Base-by-base conservation (phyloP, 2,113 vertebrate genomes). In the Lycocorax pyrrhopterus region DNA sequence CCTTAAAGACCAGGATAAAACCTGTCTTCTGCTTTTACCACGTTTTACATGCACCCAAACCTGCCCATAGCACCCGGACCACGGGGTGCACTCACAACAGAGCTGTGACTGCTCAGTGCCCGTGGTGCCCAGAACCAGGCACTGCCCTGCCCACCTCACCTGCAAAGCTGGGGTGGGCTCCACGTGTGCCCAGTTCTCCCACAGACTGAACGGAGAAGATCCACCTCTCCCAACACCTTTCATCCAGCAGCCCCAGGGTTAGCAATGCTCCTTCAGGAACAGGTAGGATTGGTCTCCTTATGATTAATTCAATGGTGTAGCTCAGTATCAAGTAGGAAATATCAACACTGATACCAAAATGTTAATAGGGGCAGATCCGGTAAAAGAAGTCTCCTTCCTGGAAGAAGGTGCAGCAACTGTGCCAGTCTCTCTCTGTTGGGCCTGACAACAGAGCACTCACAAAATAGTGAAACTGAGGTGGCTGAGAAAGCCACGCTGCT, bases 211-310 rank as follows among this genome's bases (percentile, higher is more conserved):
- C 52, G 2, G 23, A 46, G 30, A 46, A 33, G 29, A 35, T 32
- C 37, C 51, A 27, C 5, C 3, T 43, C 26, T 52, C 29, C 33
- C 17, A 56, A 16, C 6, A 64, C 13, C 11, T 16, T 15, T 17
- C 41, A 64, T 8, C 29, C 52, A 27, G 10, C 37, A 62, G 58
- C 41, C 30, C 41, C 49, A n/a, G 12, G 30, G 16, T 26, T 4
- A 64, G 27, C 0, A 2, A 2, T 2, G 0, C 11, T 63, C 35
- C 35, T 56, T 33, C 1, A 7, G 44, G 37, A 73, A 35, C 16
- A 69, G 44, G 14, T 1, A 59, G 32, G 4, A 39, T 4, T 35
- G 12, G 13, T 49, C 19, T 68, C 33, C 39, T 56, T 21, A 17
- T 25, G 35, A 29, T 43, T 37, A 55, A 17, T 43, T 64, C 30